Evolutionary conservation across 2,888 invertebrate genomes (phyloP), one percentile per base, ranked within the genome.

Genomic region (Heliconius aoede): DNA sequence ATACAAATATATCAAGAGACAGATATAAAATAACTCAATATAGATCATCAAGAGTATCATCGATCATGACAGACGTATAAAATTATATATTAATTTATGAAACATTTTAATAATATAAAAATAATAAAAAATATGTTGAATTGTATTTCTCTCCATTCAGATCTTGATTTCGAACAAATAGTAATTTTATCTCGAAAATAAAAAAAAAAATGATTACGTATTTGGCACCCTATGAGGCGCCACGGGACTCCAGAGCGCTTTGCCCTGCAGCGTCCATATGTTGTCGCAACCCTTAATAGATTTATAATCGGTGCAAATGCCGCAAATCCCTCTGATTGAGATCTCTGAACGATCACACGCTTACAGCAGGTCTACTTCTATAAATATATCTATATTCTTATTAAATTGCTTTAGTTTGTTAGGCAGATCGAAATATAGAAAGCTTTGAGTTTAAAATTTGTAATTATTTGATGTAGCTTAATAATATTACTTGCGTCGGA

Each of bases 281-380:
- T 84, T 85, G 82, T 85, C 86, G 81, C 85, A 81, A 81, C 84
- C 85, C 83, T 86, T 92, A 90, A 92, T 89, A 90, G 90, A 88
- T 89, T 91, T 90, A 86, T 91, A 87, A 91, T 89, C 87, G 88
- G 84, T 81, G 83, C 90, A 89, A 90, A 90, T 89, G 90, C 91
- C 90, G 85, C 90, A 91, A 92, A 91, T 89, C 89, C 85, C 79
- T 74, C 78, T 82, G 86, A 91, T 88, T 87, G 83, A 75, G 82
- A 86, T 88, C 87, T 86, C 83, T 85, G 85, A 87, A 87, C 86
- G 85, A 79, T 80, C 62, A 62, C 67, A 61, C 61, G 3, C 60
- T 73, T 64, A 61, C 24, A 58, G 15, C 18, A 62, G 15, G 40
- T 71, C 9, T 58, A 46, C 26, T 58, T 71, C 72, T 32, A 24